These are phyloP conservation scores for Phyllostomus hastatus DNA, from an alignment of 2,113 vertebrate species.

Conservation along the genomic window DNA sequence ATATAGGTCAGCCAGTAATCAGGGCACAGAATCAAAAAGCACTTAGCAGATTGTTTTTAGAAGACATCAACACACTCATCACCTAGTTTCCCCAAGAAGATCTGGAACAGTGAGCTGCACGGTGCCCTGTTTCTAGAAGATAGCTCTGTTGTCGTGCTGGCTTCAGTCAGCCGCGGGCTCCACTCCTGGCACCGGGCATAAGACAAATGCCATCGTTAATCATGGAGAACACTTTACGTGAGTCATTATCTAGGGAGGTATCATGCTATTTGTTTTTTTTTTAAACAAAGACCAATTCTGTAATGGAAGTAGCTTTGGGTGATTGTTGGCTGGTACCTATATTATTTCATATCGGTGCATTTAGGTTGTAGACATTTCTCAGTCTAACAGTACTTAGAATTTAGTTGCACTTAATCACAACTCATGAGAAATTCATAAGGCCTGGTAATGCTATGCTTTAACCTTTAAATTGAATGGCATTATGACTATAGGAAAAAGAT, in stretches of 20 bases:
- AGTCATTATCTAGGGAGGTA: slow-evolving; percentile 52
- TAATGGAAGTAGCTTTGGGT: slow-evolving; percentile 68
- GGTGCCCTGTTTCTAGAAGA: slow-evolving; percentile 36
- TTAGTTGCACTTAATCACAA: slow-evolving; percentile 64
- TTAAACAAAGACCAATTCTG: slow-evolving; percentile 67
- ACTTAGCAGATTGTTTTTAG: slow-evolving; percentile 65
- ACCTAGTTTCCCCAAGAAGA: slow-evolving; percentile 17
- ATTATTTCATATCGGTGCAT: slow-evolving; percentile 48
- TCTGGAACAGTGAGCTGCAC: background rate
- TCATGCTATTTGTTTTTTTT: slow-evolving; percentile 53
- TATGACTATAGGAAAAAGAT: background rate
- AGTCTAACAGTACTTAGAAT: slow-evolving; percentile 58
- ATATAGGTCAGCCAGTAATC: slow-evolving; percentile 66
- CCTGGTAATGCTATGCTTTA: slow-evolving; percentile 63
- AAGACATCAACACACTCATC: slow-evolving; percentile 28
- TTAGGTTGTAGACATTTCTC: slow-evolving; percentile 60
- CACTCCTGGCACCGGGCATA: slow-evolving; percentile 40
- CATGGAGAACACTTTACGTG: slow-evolving; percentile 35
- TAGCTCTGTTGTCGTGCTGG: slow-evolving; percentile 22
- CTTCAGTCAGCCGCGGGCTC: background rate
- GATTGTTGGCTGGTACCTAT: slow-evolving; percentile 45
- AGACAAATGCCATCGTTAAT: slow-evolving; percentile 71
- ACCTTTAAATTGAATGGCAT: slow-evolving; percentile 52
- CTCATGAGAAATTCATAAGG: slow-evolving; percentile 57
- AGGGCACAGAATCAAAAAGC: slow-evolving; percentile 51